Percentiles rank a stretch among this genome's conserved stretches.
Evolutionary conservation across 1,140 invertebrate genomes (phyloP).

Genomic region (Cyrtorhinus lividipennis): DNA sequence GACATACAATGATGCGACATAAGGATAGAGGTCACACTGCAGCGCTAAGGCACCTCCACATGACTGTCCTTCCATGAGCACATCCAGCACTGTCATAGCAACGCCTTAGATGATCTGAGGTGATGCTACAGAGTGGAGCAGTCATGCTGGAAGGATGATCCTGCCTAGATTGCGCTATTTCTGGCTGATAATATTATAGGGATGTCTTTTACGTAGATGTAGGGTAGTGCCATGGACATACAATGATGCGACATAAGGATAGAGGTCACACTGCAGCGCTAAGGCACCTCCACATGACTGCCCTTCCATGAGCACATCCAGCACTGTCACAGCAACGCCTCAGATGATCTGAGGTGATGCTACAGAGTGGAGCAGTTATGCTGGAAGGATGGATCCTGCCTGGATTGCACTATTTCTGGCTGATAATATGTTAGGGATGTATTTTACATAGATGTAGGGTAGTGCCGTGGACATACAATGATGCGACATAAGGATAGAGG

Average conservation of each 20-base stretch:
- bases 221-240: background rate
- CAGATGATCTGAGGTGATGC: background rate
- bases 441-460: background rate
- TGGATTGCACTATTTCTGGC: too few species aligned
- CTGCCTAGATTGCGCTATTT: too few species aligned
- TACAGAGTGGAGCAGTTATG: background rate
- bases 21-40: conserved; percentile 15
- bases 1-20: conserved; percentile 9
- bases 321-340: background rate
- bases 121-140: conserved; percentile 9
- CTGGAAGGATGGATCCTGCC: conserved; percentile 1
- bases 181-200: too few species aligned
- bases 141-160: background rate
- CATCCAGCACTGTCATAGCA: conserved; percentile 2
- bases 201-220: too few species aligned
- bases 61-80: background rate
- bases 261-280: conserved; percentile 12
- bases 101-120: background rate
- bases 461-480: background rate
- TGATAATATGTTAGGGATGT: too few species aligned
- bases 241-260: conserved; percentile 12
- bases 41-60: conserved; percentile 6
- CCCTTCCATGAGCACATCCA: background rate
- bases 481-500: conserved; percentile 17
- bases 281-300: background rate